Conservation (phyloP, 1,140 invertebrate species). For the Pollicipes pollicipes region DNA sequence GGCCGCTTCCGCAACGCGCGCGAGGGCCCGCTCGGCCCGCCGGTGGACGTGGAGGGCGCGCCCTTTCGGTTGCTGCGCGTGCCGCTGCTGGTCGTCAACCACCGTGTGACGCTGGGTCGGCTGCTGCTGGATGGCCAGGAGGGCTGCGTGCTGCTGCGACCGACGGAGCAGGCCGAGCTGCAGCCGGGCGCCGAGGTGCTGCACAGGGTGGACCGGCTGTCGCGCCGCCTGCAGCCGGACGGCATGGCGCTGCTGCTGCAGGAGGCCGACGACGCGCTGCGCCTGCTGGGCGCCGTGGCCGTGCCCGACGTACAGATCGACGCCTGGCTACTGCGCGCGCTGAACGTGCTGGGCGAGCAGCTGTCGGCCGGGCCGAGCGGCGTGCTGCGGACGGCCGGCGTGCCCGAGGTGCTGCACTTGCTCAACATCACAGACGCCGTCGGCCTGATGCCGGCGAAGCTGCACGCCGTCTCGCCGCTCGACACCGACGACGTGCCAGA, state of each 20-base stretch:
- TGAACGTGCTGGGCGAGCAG: too few species aligned
- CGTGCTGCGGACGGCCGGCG: too few species aligned
- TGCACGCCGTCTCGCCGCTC: too few species aligned
- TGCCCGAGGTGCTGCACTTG: too few species aligned
- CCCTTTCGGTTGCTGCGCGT: not conserved
- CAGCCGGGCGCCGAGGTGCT: not conserved
- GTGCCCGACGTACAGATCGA: too few species aligned
- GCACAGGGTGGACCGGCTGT: not conserved
- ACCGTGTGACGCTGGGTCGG: not conserved
- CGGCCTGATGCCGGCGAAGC: too few species aligned
- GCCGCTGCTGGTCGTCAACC: not conserved
- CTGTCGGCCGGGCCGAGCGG: too few species aligned
- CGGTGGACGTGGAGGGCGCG: not conserved
- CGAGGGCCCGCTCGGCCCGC: not conserved
- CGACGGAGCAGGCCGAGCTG: not conserved
- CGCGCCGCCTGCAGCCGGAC: not conserved
- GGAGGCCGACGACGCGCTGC: too few species aligned
- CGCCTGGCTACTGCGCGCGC: too few species aligned
- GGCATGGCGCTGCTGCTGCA: not conserved
- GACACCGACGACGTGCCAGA: too few species aligned
- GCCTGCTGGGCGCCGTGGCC: too few species aligned
- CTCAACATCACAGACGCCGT: too few species aligned
- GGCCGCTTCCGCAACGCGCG: not conserved
- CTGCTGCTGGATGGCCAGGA: not conserved
- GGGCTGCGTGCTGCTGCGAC: not conserved